Base-by-base conservation (phyloP, 2,797 vertebrate genomes). In the Lepilemur ruficaudatus region DNA sequence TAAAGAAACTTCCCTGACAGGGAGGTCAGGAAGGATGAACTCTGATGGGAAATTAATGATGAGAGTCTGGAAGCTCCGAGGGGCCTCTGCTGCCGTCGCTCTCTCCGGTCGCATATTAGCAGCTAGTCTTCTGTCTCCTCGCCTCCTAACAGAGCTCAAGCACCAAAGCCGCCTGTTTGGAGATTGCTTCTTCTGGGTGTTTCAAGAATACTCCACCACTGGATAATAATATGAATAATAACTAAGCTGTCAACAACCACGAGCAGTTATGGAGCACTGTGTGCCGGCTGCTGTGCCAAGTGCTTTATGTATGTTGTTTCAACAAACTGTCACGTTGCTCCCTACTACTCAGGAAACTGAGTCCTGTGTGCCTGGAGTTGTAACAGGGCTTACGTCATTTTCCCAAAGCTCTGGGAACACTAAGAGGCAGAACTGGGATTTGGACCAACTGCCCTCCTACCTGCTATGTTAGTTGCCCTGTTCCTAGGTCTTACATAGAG, bases 11-110 rank as follows among this genome's bases (percentile, higher is more conserved):
- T 89, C 76, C 76, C 32, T 90, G 96, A 92, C 96, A 96, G 83
- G 14, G 83, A 97, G 96, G 96, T 92, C 94, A 95, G 90, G 73
- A 80, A 91, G 61, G 79, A 88, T 97, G 91, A 95, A 96, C 94
- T 93, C 90, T 88, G 94, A 95, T 86, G 94, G 92, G 93, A 97
- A 96, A 94, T 97, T 94, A 92, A 96, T 93, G 89, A 92, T 91
- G 91, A 97, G 91, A 83, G 76, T 85, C 95, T 92, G 80, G 73
- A 80, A 79, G 35, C 46, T 80, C 84, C 10, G 0, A 63, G 91
- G 83, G 79, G 63, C 12, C 78, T 97, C 70, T 85, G 81, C 67
- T 50, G 15, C 32, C 41, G 1, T 9, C 7, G 35, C 35, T 43
- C 28, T 80, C 50, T 85, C 63, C 65, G 38, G 82, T 69, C 52